A percentile compares a stretch with the other conserved stretches of the same genome.
These are phyloP conservation scores for rat (Rattus norvegicus) DNA, from an alignment of 2,113 vertebrate species.

Conservation along the genomic window DNA sequence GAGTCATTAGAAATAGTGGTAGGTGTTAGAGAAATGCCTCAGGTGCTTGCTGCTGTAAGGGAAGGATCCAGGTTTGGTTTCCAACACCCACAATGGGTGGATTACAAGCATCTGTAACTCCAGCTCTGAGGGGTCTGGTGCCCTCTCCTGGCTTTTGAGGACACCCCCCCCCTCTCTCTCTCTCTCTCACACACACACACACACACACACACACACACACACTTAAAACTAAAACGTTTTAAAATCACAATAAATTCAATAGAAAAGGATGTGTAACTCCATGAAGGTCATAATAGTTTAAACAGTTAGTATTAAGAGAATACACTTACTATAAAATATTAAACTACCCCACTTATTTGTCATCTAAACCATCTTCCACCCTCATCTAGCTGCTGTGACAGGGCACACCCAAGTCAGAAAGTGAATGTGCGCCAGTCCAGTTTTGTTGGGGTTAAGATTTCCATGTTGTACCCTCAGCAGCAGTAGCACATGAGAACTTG, in stretches of 20 bases:
- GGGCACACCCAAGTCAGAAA: not conserved
- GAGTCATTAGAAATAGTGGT: slow-evolving; percentile 7
- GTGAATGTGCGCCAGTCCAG: not conserved
- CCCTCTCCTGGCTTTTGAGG: not conserved
- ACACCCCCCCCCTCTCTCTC: not conserved
- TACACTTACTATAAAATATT: not conserved
- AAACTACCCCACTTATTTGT: not conserved
- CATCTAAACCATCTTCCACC: not conserved
- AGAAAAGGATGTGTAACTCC: not conserved
- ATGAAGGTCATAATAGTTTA: not conserved
- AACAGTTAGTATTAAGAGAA: not conserved
- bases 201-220: not conserved
- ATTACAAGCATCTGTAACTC: not conserved
- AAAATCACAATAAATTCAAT: not conserved
- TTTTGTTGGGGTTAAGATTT: not conserved
- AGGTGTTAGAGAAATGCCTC: not conserved
- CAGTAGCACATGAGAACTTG: not conserved
- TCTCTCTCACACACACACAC: not conserved
- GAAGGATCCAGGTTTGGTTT: not conserved
- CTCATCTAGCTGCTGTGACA: not conserved
- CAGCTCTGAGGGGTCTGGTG: not conserved
- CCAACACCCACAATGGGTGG: not conserved
- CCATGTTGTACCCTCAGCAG: not conserved
- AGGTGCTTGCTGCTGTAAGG: not conserved
- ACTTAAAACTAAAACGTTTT: not conserved